Evolutionary conservation across 2,113 vertebrate genomes (phyloP).

Genomic region (Gavialis gangeticus): DNA sequence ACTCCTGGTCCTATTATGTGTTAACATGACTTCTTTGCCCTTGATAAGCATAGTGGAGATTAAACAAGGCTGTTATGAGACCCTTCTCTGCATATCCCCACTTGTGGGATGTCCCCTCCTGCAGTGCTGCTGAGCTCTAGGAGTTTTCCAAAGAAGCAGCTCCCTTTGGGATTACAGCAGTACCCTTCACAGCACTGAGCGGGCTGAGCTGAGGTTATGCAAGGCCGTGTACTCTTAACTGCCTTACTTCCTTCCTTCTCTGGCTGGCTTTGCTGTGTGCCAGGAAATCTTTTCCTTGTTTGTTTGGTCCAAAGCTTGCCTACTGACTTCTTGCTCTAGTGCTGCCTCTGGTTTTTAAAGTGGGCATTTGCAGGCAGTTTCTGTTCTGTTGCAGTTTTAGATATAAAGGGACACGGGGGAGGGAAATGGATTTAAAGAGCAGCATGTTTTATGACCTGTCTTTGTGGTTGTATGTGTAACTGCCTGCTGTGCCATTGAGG

Average conservation of each 20-base stretch:
- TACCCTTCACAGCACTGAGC: fast-evolving
- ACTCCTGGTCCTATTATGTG: neutral
- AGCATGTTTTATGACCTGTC: fast-evolving
- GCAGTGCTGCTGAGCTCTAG: fast-evolving
- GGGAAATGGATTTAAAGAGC: too few species aligned
- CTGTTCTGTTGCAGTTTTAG: neutral
- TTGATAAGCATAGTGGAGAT: neutral
- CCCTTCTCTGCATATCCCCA: fast-evolving
- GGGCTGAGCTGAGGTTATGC: neutral
- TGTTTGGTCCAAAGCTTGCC: neutral
- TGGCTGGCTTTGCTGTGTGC: neutral
- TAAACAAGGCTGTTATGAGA: neutral
- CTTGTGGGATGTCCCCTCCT: fast-evolving
- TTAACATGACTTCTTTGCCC: neutral
- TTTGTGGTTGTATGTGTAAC: too few species aligned
- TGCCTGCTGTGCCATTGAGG: neutral
- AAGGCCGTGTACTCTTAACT: fast-evolving
- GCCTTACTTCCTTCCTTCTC: neutral
- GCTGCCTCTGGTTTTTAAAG: neutral
- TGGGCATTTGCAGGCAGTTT: neutral
- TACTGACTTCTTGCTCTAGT: fast-evolving
- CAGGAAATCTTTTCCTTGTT: fast-evolving
- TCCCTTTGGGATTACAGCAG: neutral
- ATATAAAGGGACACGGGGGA: too few species aligned
- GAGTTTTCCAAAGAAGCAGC: too few species aligned